These are phyloP conservation scores for Drosophila neoperkinsi DNA, from an alignment of 2,888 invertebrate genomes.

Conservation along the genomic window DNA sequence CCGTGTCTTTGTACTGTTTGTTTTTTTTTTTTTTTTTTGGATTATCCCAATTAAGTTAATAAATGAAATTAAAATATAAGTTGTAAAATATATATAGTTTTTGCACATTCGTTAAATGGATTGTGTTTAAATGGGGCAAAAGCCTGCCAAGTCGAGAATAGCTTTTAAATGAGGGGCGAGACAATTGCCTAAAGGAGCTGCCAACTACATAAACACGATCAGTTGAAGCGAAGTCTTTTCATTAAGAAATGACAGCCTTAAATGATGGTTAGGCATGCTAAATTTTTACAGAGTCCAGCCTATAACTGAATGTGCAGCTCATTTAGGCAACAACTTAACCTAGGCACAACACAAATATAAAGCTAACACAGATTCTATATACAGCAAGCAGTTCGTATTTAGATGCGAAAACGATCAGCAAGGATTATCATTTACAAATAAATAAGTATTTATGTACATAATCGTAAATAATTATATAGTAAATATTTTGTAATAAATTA, in stretches of 20 bases:
- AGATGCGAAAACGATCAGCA: slow-evolving; percentile 32
- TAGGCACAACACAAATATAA: slow-evolving; percentile 63
- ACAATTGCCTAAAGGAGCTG: slow-evolving; percentile 82
- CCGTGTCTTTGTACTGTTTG: slow-evolving; percentile 50
- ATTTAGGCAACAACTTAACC: slow-evolving; percentile 83
- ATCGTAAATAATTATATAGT: background rate
- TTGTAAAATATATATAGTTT: slow-evolving; percentile 20
- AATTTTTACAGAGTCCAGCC: background rate
- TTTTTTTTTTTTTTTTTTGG: slow-evolving; percentile 24
- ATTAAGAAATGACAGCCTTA: slow-evolving; percentile 14
- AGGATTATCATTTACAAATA: slow-evolving; percentile 1
- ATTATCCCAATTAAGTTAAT: slow-evolving; percentile 44
- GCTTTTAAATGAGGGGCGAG: slow-evolving; percentile 80
- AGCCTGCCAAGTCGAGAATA: slow-evolving; percentile 86
- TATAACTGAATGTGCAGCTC: slow-evolving; percentile 56
- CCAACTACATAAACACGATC: slow-evolving; percentile 8
- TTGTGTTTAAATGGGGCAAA: slow-evolving; percentile 74
- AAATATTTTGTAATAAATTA: background rate
- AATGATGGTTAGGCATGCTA: slow-evolving; percentile 23
- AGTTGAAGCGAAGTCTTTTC: slow-evolving; percentile 21
- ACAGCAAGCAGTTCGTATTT: slow-evolving; percentile 8
- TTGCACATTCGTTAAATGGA: slow-evolving; percentile 62
- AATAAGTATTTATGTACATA: background rate
- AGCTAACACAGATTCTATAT: slow-evolving; percentile 5
- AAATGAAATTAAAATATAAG: slow-evolving; percentile 34